Percentiles rank a stretch among this genome's conserved stretches.
phyloP scores from a whole-genome alignment of 2,888 invertebrate species.

The Hyles lineata region DNA sequence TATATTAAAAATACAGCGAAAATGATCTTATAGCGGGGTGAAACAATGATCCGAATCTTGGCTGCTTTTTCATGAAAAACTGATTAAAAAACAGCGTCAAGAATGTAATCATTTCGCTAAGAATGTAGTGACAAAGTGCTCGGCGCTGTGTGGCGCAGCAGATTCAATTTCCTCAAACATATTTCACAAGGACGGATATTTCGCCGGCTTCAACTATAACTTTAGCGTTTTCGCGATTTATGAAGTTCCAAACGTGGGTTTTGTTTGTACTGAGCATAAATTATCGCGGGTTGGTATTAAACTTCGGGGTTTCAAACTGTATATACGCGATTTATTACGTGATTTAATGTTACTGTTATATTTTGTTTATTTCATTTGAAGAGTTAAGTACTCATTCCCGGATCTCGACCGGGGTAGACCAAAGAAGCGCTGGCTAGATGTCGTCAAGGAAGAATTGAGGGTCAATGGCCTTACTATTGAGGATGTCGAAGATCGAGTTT shows the following conservation, averaged over 20 bases:
- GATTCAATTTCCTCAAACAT: constrained; percentile 60
- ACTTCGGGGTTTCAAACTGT: neutral
- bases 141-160: constrained; percentile 33
- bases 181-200: constrained; percentile 51
- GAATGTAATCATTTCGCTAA: constrained; percentile 13
- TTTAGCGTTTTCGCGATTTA: constrained; percentile 44
- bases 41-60: too few relatives aligned
- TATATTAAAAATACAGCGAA: too few relatives aligned
- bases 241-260: constrained; percentile 37
- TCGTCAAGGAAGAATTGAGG: too few relatives aligned
- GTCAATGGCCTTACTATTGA: too few relatives aligned
- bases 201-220: constrained; percentile 40
- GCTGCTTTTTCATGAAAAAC: too few relatives aligned
- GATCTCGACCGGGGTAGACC: too few relatives aligned
- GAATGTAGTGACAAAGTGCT: constrained; percentile 43
- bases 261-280: constrained; percentile 28
- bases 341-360: neutral
- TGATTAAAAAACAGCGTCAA: neutral
- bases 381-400: too few relatives aligned
- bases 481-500: too few relatives aligned
- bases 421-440: too few relatives aligned
- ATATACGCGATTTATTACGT: neutral
- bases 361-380: too few relatives aligned
- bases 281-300: neutral
- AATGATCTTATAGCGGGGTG: too few relatives aligned